Evolutionary conservation across 2,888 invertebrate genomes (phyloP), one percentile per base, ranked within the genome.

Genomic region (Peribatodes rhomboidaria): DNA sequence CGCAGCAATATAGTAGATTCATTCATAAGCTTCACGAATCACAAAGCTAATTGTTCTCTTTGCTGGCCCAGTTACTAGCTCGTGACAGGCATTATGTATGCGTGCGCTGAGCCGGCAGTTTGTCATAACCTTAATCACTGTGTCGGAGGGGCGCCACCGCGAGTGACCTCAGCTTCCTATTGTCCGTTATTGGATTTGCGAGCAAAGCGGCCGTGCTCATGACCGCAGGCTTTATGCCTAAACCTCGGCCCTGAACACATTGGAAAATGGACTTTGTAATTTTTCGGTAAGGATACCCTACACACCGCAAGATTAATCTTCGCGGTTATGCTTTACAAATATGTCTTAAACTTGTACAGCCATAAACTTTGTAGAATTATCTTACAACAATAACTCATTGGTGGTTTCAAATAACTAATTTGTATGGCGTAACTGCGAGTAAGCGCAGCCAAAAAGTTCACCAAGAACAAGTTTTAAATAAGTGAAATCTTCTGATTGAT

Each of bases 151-250:
- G 22, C 39, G 41, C 49, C 60, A 57, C 56, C 68, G 70, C 74
- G 61, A 71, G 65, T 75, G 77, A 74, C 75, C 77, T 74, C 74
- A 72, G 55, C 57, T 68, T 58, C 65, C 71, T 69, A 65, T 70
- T 77, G 72, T 65, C 74, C 72, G 61, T 84, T 86, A 86, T 88
- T 85, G 74, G 78, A 86, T 86, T 83, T 78, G 70, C 68, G 70
- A 76, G 70, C 70, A 70, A 74, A 76, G 69, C 72, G 71, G 69
- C 64, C 71, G 69, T 69, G 73, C 73, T 77, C 75, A 44, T 68
- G 74, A 74, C 78, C 76, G 70, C 75, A 69, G 71, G 69, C 68
- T 77, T 76, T 66, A 65, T 67, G 76, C 71, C 75, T 76, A 18
- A 74, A 77, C 76, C 27, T 70, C 75, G 68, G 71, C 67, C 68